Conservation (phyloP, 2,888 invertebrate genomes). For the Schrankia costaestrigalis region DNA sequence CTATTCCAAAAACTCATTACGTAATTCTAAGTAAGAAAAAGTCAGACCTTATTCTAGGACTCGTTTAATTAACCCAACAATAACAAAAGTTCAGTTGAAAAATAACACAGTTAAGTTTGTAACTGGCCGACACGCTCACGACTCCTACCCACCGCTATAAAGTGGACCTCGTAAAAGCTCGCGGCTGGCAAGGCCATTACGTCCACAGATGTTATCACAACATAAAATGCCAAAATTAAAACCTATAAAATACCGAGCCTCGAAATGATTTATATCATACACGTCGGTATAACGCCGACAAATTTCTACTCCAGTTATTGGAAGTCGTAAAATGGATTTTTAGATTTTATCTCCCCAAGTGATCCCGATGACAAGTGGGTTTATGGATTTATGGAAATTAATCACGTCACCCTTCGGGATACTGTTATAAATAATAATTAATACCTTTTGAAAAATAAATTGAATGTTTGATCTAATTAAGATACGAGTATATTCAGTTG, state of each 20-base stretch:
- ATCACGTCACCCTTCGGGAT: conserved; percentile 9
- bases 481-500: conserved; percentile 5
- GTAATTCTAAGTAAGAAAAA: too few relatives aligned
- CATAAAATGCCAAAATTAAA: conserved; percentile 73
- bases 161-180: conserved; percentile 55
- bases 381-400: conserved; percentile 25
- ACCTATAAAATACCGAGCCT: conserved; percentile 65
- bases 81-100: conserved; percentile 26
- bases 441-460: conserved; percentile 2
- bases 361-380: conserved; percentile 26
- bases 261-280: conserved; percentile 60
- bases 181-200: conserved; percentile 52
- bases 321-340: conserved; percentile 47
- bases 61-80: conserved; percentile 14
- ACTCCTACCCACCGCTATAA: conserved; percentile 37
- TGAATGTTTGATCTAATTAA: conserved; percentile 1
- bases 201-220: conserved; percentile 69
- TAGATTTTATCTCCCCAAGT: conserved; percentile 31
- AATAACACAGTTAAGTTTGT: conserved; percentile 35
- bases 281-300: conserved; percentile 44
- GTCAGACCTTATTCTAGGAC: too few relatives aligned
- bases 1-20: too few relatives aligned
- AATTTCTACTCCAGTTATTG: conserved; percentile 53
- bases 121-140: conserved; percentile 19
- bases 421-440: conserved; percentile 13